phyloP scores from a whole-genome alignment of 2,113 vertebrate genomes.

The Pelecanoides urinatrix region DNA sequence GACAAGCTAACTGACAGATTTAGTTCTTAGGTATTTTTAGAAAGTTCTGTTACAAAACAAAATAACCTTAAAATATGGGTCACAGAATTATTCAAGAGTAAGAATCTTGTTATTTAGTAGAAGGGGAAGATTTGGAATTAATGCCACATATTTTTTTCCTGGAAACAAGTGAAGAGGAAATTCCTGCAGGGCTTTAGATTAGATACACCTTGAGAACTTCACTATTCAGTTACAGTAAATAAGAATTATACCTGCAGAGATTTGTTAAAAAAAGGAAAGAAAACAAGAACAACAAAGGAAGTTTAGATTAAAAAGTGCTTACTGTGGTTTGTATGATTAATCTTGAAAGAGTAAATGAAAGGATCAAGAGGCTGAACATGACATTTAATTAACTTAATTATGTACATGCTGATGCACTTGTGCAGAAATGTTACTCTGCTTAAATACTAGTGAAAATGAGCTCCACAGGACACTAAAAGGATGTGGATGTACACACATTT shows the following conservation, averaged over 20 bases:
- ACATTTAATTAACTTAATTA: slow-evolving; percentile 40
- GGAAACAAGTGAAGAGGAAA: neutral
- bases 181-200: neutral
- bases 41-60: neutral
- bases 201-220: neutral
- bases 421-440: neutral
- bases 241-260: neutral
- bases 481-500: neutral
- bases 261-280: neutral
- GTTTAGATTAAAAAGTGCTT: neutral
- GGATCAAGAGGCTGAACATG: slow-evolving; percentile 3
- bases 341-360: neutral
- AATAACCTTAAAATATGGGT: neutral
- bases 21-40: neutral
- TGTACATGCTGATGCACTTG: neutral
- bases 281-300: neutral
- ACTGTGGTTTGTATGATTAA: neutral
- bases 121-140: neutral
- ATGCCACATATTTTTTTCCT: neutral
- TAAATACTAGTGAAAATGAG: neutral
- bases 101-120: neutral
- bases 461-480: neutral
- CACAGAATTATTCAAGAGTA: neutral
- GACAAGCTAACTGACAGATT: neutral
- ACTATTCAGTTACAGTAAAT: neutral